phyloP scores from a whole-genome alignment of 2,797 vertebrate species.

The Sus cebifrons region DNA sequence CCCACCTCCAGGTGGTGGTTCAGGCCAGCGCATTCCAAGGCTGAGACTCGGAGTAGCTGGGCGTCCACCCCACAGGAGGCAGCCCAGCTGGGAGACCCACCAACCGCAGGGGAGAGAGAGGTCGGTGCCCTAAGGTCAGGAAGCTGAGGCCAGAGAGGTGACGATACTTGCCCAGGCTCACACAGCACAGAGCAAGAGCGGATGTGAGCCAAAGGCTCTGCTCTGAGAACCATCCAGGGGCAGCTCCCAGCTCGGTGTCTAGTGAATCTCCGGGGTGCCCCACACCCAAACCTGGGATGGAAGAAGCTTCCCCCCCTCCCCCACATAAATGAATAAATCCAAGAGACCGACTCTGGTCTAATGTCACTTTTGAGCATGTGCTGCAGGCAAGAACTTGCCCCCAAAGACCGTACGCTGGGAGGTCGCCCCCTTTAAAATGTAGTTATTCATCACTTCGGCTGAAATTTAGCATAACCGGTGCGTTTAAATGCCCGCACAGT shows the following conservation, averaged over 20 bases:
- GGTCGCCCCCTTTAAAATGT: not conserved
- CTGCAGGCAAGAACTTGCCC: not conserved
- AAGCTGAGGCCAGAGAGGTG: not conserved
- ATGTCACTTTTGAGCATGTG: not conserved
- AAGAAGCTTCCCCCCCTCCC: not conserved
- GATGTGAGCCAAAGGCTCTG: not conserved
- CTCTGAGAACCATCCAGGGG: fast-evolving
- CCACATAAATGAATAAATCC: not conserved
- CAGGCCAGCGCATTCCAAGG: not conserved
- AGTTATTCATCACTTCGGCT: slow-evolving; percentile 29
- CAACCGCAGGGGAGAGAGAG: too few relatives aligned
- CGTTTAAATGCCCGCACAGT: not conserved
- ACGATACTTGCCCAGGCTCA: fast-evolving
- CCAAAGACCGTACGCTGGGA: not conserved
- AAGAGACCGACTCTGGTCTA: not conserved
- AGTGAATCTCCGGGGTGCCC: not conserved
- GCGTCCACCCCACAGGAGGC: fast-evolving
- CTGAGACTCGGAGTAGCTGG: not conserved
- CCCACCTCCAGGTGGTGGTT: not conserved
- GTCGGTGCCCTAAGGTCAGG: fast-evolving
- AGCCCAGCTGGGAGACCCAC: not conserved
- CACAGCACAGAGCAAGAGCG: fast-evolving
- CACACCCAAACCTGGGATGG: fast-evolving
- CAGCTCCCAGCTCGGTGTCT: not conserved
- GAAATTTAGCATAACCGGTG: not conserved